Conservation (phyloP, 2,797 vertebrate species). For the Huso huso region DNA sequence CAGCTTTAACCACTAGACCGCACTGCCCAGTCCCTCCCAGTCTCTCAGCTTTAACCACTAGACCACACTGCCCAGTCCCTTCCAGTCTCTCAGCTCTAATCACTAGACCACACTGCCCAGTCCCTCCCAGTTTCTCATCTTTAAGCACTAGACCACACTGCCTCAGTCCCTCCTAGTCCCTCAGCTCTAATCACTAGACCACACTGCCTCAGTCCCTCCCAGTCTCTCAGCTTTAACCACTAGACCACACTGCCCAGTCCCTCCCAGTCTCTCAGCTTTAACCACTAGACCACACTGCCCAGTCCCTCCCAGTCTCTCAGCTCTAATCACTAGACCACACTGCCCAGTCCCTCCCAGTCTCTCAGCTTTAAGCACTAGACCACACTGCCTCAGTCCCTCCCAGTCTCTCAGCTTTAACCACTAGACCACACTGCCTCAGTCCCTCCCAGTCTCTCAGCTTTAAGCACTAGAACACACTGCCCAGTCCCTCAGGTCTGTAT, state of each 20-base stretch:
- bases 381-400: too few relatives aligned
- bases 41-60: too few relatives aligned
- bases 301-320: too few relatives aligned
- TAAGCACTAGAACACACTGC: conserved; percentile 15
- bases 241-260: conserved; percentile 16
- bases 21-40: too few relatives aligned
- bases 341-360: neutral
- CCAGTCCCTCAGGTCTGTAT: conserved; percentile 16
- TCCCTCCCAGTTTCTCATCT: neutral
- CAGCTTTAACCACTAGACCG: too few relatives aligned
- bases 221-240: too few relatives aligned
- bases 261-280: neutral
- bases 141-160: conserved; percentile 19
- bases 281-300: too few relatives aligned
- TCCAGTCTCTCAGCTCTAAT: too few relatives aligned
- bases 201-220: too few relatives aligned
- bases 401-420: neutral
- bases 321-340: conserved; percentile 13
- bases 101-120: conserved; percentile 17
- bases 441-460: too few relatives aligned
- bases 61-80: too few relatives aligned
- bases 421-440: too few relatives aligned
- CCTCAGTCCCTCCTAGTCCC: neutral
- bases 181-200: neutral
- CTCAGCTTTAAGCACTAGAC: conserved; percentile 6